A percentile compares a stretch with the other conserved stretches of the same genome.
phyloP scores from a whole-genome alignment of 2,797 vertebrate genomes.

The Tiaroga cobitis region DNA sequence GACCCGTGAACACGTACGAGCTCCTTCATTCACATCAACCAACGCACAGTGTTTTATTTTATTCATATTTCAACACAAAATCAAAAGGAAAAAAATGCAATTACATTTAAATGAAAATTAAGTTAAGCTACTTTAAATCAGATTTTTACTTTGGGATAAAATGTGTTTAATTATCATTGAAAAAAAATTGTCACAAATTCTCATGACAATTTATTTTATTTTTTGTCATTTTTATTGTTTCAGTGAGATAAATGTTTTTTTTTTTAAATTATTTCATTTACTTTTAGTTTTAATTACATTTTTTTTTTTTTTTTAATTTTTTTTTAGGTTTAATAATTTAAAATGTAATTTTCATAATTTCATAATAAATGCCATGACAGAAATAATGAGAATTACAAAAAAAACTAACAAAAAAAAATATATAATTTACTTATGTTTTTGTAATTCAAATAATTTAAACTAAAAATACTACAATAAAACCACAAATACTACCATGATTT shows the following conservation, averaged over 20 bases:
- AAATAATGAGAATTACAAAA: background rate
- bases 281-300: no score
- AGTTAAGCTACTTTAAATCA: background rate
- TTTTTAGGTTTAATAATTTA: no score
- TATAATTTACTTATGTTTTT: background rate
- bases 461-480: background rate
- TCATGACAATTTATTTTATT: background rate
- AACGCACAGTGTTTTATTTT: background rate
- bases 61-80: background rate
- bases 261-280: background rate
- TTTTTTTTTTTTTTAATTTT: no score
- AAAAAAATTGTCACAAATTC: background rate
- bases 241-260: background rate
- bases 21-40: background rate
- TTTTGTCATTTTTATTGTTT: background rate
- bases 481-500: background rate
- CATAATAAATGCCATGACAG: no score
- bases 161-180: no score
- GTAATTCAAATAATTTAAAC: background rate
- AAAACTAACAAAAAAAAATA: background rate
- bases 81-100: background rate
- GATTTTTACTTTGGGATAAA: background rate
- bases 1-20: background rate
- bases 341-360: no score
- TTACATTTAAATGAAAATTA: background rate